A percentile compares a stretch with the other conserved stretches of the same genome.
Evolutionary conservation across 1,140 invertebrate species (phyloP).

Genomic region (Saccostrea cuccullata): DNA sequence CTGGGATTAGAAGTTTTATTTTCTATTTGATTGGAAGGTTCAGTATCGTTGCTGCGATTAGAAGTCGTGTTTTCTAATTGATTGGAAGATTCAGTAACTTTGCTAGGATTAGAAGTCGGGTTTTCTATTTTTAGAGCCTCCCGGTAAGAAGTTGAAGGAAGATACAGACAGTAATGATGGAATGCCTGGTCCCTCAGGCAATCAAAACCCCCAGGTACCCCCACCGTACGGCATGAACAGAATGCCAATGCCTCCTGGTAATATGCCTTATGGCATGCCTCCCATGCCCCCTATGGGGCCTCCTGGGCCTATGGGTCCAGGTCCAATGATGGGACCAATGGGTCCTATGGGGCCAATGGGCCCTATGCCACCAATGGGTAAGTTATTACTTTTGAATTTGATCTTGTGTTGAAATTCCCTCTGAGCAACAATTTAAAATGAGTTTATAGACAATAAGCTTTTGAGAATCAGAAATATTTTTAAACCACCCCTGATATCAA

Average conservation of each 20-base stretch:
- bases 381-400: conserved; percentile 35
- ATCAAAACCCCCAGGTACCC: not conserved
- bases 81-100: too few relatives aligned
- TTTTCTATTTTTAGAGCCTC: conserved; percentile 44
- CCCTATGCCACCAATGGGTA: conserved; percentile 80
- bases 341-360: conserved; percentile 79
- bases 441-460: too few relatives aligned
- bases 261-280: conserved; percentile 59
- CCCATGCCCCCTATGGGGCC: conserved; percentile 66
- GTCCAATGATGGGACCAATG: conserved; percentile 68
- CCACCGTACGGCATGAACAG: conserved; percentile 49
- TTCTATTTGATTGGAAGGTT: too few relatives aligned
- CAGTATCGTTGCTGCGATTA: too few relatives aligned
- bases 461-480: too few relatives aligned
- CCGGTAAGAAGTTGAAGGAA: conserved; percentile 59
- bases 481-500: too few relatives aligned
- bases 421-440: too few relatives aligned
- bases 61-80: not conserved
- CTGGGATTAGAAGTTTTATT: too few relatives aligned
- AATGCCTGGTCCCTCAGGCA: conserved; percentile 26
- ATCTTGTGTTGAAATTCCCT: too few relatives aligned
- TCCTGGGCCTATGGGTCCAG: conserved; percentile 65
- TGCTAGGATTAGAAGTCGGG: too few relatives aligned
- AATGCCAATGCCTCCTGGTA: conserved; percentile 58
- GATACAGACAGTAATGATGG: conserved; percentile 71